These are phyloP conservation scores for Myiozetetes cayanensis DNA, from an alignment of 2,113 vertebrate genomes.

Conservation along the genomic window DNA sequence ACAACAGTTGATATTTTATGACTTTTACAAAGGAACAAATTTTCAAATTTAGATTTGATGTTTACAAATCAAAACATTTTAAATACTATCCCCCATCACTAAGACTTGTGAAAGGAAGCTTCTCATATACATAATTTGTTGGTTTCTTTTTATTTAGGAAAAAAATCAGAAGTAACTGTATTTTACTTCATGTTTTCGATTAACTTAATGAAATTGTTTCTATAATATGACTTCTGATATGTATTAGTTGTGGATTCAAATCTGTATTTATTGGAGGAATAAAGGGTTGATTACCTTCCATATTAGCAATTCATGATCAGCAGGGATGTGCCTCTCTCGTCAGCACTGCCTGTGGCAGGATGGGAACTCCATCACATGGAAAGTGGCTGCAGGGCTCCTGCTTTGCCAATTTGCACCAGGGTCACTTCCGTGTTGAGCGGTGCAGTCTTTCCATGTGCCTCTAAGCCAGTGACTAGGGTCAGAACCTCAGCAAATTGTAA, in stretches of 20 bases:
- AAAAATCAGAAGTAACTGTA: not conserved
- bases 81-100: not conserved
- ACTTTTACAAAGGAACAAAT: not conserved
- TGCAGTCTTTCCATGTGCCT: not conserved
- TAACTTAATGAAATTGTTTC: not conserved
- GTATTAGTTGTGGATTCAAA: not conserved
- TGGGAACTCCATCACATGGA: fast-evolving
- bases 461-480: not conserved
- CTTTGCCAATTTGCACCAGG: fast-evolving
- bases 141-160: not conserved
- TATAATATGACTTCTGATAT: not conserved
- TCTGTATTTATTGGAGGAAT: not conserved
- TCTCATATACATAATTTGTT: not conserved
- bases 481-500: not conserved
- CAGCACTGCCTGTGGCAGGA: not conserved
- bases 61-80: not conserved
- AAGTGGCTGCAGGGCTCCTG: not conserved
- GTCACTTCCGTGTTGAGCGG: not conserved
- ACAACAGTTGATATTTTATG: not conserved
- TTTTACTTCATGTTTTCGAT: not conserved
- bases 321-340: not conserved
- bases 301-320: not conserved
- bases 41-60: not conserved
- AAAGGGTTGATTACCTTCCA: not conserved
- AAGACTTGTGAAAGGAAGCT: not conserved